These are phyloP conservation scores for Geococcyx californianus DNA, from an alignment of 2,113 vertebrate genomes.

Conservation along the genomic window DNA sequence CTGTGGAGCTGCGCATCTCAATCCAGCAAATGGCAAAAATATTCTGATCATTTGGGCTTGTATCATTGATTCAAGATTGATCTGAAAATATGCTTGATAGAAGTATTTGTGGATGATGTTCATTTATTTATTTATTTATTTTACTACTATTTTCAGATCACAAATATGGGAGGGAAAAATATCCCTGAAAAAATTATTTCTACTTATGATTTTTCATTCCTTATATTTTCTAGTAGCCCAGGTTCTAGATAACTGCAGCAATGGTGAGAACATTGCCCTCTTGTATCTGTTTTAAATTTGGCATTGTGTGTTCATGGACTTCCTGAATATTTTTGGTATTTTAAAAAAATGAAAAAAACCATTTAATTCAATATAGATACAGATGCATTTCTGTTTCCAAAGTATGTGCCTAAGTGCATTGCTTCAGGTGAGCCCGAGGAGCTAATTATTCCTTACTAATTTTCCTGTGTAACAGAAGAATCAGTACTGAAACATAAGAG, in stretches of 20 bases:
- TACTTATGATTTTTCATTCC: background rate
- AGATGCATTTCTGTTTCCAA: background rate
- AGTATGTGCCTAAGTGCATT: background rate
- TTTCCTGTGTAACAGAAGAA: background rate
- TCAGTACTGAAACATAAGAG: background rate
- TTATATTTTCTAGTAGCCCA: background rate
- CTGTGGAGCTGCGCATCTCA: conserved; percentile 16
- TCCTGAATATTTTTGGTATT: background rate
- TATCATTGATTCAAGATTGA: conserved; percentile 6
- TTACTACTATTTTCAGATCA: background rate
- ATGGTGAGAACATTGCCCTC: background rate
- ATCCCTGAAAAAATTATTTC: background rate
- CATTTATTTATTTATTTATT: conserved; percentile 24
- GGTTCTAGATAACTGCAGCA: background rate
- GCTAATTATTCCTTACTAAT: background rate
- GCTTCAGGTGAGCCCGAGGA: background rate
- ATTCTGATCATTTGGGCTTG: background rate
- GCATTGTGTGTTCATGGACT: background rate
- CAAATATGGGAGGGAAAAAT: background rate
- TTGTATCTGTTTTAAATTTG: background rate
- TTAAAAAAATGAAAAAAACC: background rate
- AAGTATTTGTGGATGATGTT: background rate
- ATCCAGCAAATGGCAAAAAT: background rate
- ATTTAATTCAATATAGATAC: background rate
- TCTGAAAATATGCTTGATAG: background rate